Percentiles rank a stretch among this genome's conserved stretches.
These are phyloP conservation scores for Dugesia japonica DNA, from an alignment of 2,888 invertebrate species.

Conservation along the genomic window DNA sequence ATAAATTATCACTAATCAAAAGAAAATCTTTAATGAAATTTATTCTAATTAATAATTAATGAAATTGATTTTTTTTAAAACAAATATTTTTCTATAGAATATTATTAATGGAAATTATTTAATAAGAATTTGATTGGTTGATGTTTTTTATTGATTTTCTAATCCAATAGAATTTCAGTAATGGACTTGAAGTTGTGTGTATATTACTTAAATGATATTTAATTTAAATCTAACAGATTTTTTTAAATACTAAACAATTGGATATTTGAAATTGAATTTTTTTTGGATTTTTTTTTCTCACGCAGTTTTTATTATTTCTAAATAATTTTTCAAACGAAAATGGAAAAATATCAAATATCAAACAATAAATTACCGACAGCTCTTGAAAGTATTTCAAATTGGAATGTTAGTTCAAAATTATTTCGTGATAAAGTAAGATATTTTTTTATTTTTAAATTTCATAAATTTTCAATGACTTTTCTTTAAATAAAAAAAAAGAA, in stretches of 20 bases:
- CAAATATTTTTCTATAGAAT: neutral
- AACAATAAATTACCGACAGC: neutral
- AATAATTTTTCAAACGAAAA: neutral
- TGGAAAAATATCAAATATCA: neutral
- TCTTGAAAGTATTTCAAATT: neutral
- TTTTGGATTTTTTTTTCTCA: neutral
- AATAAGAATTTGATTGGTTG: neutral
- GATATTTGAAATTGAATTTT: neutral
- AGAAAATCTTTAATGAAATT: neutral
- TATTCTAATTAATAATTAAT: neutral
- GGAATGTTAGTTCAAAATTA: neutral
- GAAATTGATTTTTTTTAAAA: neutral
- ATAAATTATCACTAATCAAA: neutral
- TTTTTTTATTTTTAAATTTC: neutral
- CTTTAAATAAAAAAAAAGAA: neutral
- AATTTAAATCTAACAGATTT: neutral
- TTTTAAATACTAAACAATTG: neutral
- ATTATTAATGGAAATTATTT: neutral
- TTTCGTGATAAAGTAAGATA: neutral
- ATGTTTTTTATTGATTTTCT: slow-evolving; percentile 7
- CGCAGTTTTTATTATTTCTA: neutral
- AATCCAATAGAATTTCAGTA: neutral
- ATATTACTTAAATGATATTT: neutral
- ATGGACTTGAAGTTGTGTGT: neutral
- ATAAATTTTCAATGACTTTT: neutral